Evolutionary conservation across 2,113 vertebrate genomes (phyloP).

Genomic region (Neotoma lepida): DNA sequence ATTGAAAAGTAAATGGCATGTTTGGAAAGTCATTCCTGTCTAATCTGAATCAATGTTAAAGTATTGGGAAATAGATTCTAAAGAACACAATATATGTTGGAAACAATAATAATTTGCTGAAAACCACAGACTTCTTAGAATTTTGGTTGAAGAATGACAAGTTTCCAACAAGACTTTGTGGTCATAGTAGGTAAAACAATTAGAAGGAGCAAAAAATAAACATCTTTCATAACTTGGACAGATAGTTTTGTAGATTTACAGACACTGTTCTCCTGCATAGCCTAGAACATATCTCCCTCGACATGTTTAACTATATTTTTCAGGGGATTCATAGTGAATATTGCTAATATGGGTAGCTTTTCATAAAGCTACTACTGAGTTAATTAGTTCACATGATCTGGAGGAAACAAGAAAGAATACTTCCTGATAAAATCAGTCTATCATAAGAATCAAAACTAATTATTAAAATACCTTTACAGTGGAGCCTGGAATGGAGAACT

Average conservation of each 20-base stretch:
- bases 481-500: neutral
- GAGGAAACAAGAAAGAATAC: neutral
- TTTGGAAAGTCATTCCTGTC: neutral
- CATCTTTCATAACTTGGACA: no score
- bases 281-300: neutral
- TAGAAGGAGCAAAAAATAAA: neutral
- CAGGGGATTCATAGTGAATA: neutral
- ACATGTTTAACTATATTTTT: neutral
- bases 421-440: neutral
- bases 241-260: neutral
- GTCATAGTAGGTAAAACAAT: no score
- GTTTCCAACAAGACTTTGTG: neutral
- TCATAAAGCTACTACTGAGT: neutral
- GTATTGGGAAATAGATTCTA: neutral
- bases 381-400: neutral
- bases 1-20: neutral
- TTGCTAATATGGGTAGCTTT: neutral
- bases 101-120: neutral
- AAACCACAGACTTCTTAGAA: neutral
- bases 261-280: neutral
- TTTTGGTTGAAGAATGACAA: no score
- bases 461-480: neutral
- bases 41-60: neutral
- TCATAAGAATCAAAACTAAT: neutral
- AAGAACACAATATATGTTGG: neutral